phyloP scores from a whole-genome alignment of 1,140 invertebrate genomes.

The Triops cancriformis region DNA sequence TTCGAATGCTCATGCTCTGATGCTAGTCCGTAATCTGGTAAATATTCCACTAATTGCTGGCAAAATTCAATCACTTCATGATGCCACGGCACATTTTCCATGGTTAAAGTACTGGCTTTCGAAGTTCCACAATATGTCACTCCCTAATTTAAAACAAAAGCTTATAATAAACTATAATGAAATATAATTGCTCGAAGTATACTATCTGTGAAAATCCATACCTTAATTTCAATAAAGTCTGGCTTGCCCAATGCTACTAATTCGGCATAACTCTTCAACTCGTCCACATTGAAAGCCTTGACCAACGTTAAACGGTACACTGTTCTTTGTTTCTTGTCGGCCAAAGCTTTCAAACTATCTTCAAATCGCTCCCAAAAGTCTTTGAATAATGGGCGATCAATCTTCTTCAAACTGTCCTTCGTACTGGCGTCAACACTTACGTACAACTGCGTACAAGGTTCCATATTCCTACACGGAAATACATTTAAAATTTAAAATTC shows the following conservation, averaged over 20 bases:
- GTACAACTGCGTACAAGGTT: slow-evolving; percentile 55
- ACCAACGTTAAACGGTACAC: slow-evolving; percentile 57
- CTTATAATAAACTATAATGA: too few relatives aligned
- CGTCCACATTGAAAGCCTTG: slow-evolving; percentile 54
- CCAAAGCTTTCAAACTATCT: slow-evolving; percentile 47
- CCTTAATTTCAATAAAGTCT: slow-evolving; percentile 60
- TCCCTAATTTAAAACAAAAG: slow-evolving; percentile 41
- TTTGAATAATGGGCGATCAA: slow-evolving; percentile 53
- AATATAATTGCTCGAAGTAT: background rate
- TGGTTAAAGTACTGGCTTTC: slow-evolving; percentile 49
- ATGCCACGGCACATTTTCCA: slow-evolving; percentile 59
- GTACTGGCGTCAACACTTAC: slow-evolving; percentile 56
- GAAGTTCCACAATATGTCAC: slow-evolving; percentile 57
- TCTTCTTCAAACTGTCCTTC: slow-evolving; percentile 55
- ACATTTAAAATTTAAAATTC: background rate
- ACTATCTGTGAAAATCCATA: slow-evolving; percentile 32
- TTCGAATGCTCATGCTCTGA: slow-evolving; percentile 59
- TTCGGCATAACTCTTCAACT: slow-evolving; percentile 51
- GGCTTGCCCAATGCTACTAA: slow-evolving; percentile 51
- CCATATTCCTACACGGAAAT: slow-evolving; percentile 39
- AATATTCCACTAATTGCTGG: slow-evolving; percentile 40
- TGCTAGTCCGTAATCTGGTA: slow-evolving; percentile 50
- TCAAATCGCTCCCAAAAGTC: slow-evolving; percentile 57
- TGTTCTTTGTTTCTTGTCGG: slow-evolving; percentile 51
- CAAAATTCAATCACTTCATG: slow-evolving; percentile 52